Conservation (phyloP, 2,113 vertebrate species). For the Orientallactaga bullata region DNA sequence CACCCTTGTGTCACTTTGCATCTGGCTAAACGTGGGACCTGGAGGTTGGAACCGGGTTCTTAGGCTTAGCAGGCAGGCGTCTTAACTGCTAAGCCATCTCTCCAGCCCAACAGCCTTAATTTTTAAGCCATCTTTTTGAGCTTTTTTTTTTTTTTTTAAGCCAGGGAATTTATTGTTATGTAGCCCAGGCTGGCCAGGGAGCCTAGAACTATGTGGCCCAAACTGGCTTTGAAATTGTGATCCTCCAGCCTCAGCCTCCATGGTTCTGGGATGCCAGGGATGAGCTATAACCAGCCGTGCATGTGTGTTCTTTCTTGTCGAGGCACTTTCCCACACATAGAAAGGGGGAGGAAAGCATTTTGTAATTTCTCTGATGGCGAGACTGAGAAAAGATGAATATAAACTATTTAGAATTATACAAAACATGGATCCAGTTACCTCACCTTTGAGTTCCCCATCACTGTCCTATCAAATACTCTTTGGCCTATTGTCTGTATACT, state of each 20-base stretch:
- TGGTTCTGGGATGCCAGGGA: not conserved
- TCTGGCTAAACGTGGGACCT: too few relatives aligned
- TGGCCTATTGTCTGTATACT: not conserved
- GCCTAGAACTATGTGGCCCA: too few relatives aligned
- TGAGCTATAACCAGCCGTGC: not conserved
- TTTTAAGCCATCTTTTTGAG: too few relatives aligned
- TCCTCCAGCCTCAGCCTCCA: not conserved
- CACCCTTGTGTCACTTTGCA: too few relatives aligned
- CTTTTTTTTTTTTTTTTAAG: too few relatives aligned
- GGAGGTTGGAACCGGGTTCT: too few relatives aligned
- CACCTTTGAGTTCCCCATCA: conserved; percentile 56
- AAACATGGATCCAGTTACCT: not conserved
- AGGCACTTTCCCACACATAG: not conserved
- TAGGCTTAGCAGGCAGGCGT: too few relatives aligned
- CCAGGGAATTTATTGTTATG: too few relatives aligned
- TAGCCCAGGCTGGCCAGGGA: too few relatives aligned
- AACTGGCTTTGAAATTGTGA: not conserved
- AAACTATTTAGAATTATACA: not conserved
- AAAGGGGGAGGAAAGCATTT: not conserved
- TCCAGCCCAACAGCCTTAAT: too few relatives aligned
- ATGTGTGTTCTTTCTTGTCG: not conserved
- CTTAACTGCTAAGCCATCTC: too few relatives aligned
- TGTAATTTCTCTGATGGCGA: conserved; percentile 21
- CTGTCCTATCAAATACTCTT: conserved; percentile 15
- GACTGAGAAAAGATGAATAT: conserved; percentile 23